Percentiles rank a stretch among this genome's conserved stretches.
Evolutionary conservation across 2,888 invertebrate species (phyloP).

Genomic region (Chaetogeoica ovagalla): DNA sequence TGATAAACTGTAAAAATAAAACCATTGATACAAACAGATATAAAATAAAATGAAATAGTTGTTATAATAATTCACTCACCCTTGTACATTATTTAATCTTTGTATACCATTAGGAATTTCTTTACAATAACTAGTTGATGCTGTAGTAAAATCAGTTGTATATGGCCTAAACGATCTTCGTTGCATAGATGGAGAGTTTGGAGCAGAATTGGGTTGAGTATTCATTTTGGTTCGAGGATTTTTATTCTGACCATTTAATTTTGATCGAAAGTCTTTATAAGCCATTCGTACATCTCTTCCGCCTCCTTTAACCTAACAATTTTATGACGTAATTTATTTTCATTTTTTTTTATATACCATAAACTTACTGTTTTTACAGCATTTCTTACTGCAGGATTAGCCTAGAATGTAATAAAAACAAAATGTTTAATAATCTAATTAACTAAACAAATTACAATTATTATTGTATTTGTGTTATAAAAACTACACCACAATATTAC

Average conservation of each 20-base stretch:
- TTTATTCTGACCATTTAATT: constrained; percentile 59
- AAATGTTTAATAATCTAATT: constrained; percentile 48
- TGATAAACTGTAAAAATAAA: constrained; percentile 18
- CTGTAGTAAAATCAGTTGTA: constrained; percentile 54
- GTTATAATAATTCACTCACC: background rate
- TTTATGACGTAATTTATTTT: constrained; percentile 24
- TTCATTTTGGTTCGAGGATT: constrained; percentile 57
- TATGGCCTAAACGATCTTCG: constrained; percentile 48
- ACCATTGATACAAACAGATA: constrained; percentile 57
- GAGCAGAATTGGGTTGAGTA: constrained; percentile 65
- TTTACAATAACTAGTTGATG: constrained; percentile 54
- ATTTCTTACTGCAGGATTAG: constrained; percentile 90
- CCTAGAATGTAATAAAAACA: constrained; percentile 67
- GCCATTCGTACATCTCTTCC: constrained; percentile 77
- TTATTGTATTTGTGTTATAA: background rate
- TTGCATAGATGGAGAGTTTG: constrained; percentile 66
- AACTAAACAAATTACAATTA: constrained; percentile 11
- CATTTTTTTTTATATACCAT: background rate
- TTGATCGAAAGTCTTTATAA: constrained; percentile 75
- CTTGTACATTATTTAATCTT: constrained; percentile 25
- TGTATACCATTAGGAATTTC: constrained; percentile 47
- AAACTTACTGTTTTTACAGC: constrained; percentile 90
- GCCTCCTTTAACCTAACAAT: constrained; percentile 70
- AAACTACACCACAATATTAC: background rate
- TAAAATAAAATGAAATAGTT: background rate